phyloP scores from a whole-genome alignment of 1,140 invertebrate genomes.

The Drosophila serrata region DNA sequence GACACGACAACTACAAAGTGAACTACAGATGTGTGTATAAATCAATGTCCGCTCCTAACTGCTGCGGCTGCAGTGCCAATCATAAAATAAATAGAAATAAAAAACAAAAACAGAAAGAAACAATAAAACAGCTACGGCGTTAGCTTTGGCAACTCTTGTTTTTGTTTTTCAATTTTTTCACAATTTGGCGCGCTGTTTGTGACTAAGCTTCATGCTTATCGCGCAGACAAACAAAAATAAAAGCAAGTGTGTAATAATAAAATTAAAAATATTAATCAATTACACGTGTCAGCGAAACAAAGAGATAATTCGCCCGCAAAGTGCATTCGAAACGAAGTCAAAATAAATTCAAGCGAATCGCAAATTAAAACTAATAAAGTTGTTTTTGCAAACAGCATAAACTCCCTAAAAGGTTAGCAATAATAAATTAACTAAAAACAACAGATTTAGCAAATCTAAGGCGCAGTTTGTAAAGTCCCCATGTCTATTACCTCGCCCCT shows the following conservation, averaged over 20 bases:
- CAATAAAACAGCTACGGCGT: conserved; percentile 7
- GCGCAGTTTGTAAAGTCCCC: conserved; percentile 55
- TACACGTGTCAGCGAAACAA: conserved; percentile 44
- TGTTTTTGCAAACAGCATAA: conserved; percentile 27
- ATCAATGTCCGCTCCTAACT: conserved; percentile 44
- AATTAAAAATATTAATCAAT: conserved; percentile 26
- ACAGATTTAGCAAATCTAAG: conserved; percentile 43
- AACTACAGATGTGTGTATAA: conserved; percentile 43
- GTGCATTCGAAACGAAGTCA: conserved; percentile 17
- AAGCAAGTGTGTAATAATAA: conserved; percentile 13
- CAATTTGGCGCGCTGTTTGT: conserved; percentile 51
- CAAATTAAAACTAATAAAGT: conserved; percentile 39
- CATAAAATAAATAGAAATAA: conserved; percentile 11
- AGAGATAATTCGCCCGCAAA: conserved; percentile 25
- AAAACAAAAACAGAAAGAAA: conserved; percentile 5
- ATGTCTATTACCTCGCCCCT: conserved; percentile 2
- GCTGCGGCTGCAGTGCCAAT: conserved; percentile 41
- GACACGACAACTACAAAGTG: conserved; percentile 38
- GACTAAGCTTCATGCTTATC: conserved; percentile 24
- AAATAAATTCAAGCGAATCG: not conserved
- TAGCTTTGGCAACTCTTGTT: conserved; percentile 26
- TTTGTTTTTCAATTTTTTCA: conserved; percentile 20
- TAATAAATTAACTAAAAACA: conserved; percentile 54
- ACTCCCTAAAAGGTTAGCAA: conserved; percentile 56
- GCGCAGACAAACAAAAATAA: conserved; percentile 31